phyloP scores from a whole-genome alignment of 2,888 invertebrate genomes.

The Yponomeuta malinellus region DNA sequence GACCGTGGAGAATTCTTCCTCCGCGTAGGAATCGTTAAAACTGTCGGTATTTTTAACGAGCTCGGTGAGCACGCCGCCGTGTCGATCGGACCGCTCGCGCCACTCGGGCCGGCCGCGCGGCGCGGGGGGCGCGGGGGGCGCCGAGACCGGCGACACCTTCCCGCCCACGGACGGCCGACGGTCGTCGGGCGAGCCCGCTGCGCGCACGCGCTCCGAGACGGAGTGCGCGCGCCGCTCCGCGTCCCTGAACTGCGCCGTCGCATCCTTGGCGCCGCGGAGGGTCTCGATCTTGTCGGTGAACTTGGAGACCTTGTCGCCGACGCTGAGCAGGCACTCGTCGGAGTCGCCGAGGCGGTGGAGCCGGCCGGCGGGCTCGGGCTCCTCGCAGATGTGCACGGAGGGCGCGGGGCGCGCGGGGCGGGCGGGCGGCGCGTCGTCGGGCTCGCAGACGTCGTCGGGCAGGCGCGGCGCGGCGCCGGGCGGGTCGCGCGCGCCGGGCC shows the following conservation, averaged over 20 bases:
- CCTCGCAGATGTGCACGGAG: slow-evolving; percentile 46
- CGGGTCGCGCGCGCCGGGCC: too few relatives aligned
- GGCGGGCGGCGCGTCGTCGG: slow-evolving; percentile 77
- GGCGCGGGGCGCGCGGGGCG: slow-evolving; percentile 46
- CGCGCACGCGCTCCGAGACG: slow-evolving; percentile 48
- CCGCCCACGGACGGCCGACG: slow-evolving; percentile 80
- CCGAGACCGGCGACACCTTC: slow-evolving; percentile 78
- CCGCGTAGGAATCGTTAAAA: slow-evolving; percentile 23
- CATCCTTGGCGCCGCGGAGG: slow-evolving; percentile 42
- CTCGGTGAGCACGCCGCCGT: too few relatives aligned
- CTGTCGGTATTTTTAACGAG: too few relatives aligned
- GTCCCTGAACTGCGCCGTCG: slow-evolving; percentile 42
- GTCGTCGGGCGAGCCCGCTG: slow-evolving; percentile 62
- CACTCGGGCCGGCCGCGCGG: slow-evolving; percentile 55
- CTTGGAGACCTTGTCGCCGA: slow-evolving; percentile 74
- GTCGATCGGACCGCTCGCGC: slow-evolving; percentile 47
- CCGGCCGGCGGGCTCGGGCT: slow-evolving; percentile 32
- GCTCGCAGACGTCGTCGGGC: slow-evolving; percentile 84
- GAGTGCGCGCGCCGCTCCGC: slow-evolving; percentile 60
- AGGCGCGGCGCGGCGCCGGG: slow-evolving; percentile 73
- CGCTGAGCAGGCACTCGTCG: slow-evolving; percentile 71
- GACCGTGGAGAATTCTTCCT: slow-evolving; percentile 28
- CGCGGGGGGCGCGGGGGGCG: too few relatives aligned
- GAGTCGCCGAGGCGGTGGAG: slow-evolving; percentile 50
- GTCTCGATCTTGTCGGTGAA: slow-evolving; percentile 61